phyloP scores from a whole-genome alignment of 1,140 invertebrate genomes.

The Gerris buenoi region DNA sequence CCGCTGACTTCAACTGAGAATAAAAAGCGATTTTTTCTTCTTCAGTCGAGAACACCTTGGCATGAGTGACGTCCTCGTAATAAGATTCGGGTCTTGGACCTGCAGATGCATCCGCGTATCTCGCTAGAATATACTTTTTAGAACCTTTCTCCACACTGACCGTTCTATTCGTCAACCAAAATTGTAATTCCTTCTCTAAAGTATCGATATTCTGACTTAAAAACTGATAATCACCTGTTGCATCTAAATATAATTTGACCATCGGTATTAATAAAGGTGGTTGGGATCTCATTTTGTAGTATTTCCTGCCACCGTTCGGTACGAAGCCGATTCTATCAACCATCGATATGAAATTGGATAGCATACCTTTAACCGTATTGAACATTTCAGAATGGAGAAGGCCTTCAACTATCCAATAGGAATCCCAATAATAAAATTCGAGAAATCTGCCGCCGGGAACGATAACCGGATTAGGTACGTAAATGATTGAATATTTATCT shows the following conservation, averaged over 20 bases:
- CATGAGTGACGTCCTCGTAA: conserved; percentile 43
- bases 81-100: conserved; percentile 81
- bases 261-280: conserved; percentile 75
- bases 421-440: conserved; percentile 4
- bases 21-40: conserved; percentile 60
- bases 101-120: conserved; percentile 51
- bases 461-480: conserved; percentile 77
- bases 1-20: conserved; percentile 68
- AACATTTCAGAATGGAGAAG: not conserved
- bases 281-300: conserved; percentile 70
- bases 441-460: conserved; percentile 79
- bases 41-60: conserved; percentile 30
- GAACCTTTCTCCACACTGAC: conserved; percentile 45
- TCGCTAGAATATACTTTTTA: conserved; percentile 48
- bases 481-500: conserved; percentile 69
- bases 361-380: conserved; percentile 42
- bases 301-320: conserved; percentile 78
- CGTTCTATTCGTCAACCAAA: conserved; percentile 59
- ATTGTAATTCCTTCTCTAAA: conserved; percentile 68
- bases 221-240: conserved; percentile 53
- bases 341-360: conserved; percentile 62
- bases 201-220: conserved; percentile 46
- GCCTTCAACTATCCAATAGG: not conserved
- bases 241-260: conserved; percentile 60
- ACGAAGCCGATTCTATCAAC: conserved; percentile 67